Base-by-base conservation (phyloP, 2,113 vertebrate species). In the Climacteris rufus region DNA sequence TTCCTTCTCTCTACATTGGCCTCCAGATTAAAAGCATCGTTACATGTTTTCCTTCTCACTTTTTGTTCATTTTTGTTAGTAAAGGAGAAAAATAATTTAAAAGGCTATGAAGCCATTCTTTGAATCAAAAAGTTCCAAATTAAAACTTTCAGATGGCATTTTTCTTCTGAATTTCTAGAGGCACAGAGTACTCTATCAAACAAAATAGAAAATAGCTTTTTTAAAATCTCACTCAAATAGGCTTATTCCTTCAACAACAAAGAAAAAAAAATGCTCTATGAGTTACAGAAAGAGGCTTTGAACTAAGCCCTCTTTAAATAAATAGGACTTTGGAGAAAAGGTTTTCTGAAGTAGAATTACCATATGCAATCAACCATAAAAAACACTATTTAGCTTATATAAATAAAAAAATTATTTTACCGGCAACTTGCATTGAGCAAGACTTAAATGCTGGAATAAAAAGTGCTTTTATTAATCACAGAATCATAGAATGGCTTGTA, bases 61-160 rank as follows among this genome's bases (percentile, higher is more conserved):
- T 60, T 50, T 83, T 68, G 2, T 10, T 42, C 0, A 3, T 39
- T 80, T 91, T 60, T 56, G 3, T 60, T 27, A 69, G 24, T 21
- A 49, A 1, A 1, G 27, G 21, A 45, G 22, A 45, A 80, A 13
- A 35, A 82, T 7, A 45, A 30, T 21, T 4, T 22, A 52, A 74
- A 71, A 76, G 8, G 5, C 13, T 75, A 45, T n/a, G 25, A 60
- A 77, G 6, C 2, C 13, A 52, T 22, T 44, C 30, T 56, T 24
- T 37, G 33, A 89, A 92, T 47, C 0, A 1, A 35, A 75, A 60
- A 37, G 7, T 0, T 24, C 22, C 4, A 28, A 33, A 24, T 59
- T 37, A 54, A 78, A 65, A 16, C 3, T 61, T 61, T 82, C 37
- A 44, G 17, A 52, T 7, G n/a, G n/a, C n/a, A 33, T 50, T 93